These are phyloP conservation scores for Xylophagus ater DNA, from an alignment of 2,888 invertebrate species.

Conservation along the genomic window DNA sequence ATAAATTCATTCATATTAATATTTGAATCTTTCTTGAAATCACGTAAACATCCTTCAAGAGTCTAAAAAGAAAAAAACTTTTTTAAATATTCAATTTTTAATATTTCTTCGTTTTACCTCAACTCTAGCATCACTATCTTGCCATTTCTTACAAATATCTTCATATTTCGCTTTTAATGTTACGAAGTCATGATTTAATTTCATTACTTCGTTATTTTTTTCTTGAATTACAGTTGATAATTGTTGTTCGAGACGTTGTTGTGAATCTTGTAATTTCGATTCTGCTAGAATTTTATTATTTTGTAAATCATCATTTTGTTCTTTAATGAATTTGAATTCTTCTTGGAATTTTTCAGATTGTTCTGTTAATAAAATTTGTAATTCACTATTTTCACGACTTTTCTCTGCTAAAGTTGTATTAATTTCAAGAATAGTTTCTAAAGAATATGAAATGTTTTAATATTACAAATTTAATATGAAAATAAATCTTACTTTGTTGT, in stretches of 20 bases:
- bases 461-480: too few relatives aligned
- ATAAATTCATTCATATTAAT: slow-evolving; percentile 42
- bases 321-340: slow-evolving; percentile 47
- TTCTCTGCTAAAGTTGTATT: slow-evolving; percentile 44
- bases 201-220: slow-evolving; percentile 33
- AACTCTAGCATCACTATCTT: slow-evolving; percentile 33
- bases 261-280: slow-evolving; percentile 30
- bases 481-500: slow-evolving; percentile 45
- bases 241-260: slow-evolving; percentile 34
- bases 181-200: slow-evolving; percentile 31
- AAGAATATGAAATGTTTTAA: too few relatives aligned
- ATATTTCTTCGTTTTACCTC: slow-evolving; percentile 24
- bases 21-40: slow-evolving; percentile 37
- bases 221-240: slow-evolving; percentile 29
- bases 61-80: slow-evolving; percentile 22
- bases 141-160: slow-evolving; percentile 29
- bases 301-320: slow-evolving; percentile 43
- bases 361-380: slow-evolving; percentile 37
- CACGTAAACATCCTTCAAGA: slow-evolving; percentile 41
- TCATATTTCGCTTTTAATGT: slow-evolving; percentile 28
- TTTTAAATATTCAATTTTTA: background rate
- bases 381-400: slow-evolving; percentile 44
- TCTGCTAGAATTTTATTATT: slow-evolving; percentile 35
- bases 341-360: slow-evolving; percentile 42
- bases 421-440: slow-evolving; percentile 42